Evolutionary conservation across 1,140 invertebrate genomes (phyloP).

Genomic region (Drosophila prosaltans): DNA sequence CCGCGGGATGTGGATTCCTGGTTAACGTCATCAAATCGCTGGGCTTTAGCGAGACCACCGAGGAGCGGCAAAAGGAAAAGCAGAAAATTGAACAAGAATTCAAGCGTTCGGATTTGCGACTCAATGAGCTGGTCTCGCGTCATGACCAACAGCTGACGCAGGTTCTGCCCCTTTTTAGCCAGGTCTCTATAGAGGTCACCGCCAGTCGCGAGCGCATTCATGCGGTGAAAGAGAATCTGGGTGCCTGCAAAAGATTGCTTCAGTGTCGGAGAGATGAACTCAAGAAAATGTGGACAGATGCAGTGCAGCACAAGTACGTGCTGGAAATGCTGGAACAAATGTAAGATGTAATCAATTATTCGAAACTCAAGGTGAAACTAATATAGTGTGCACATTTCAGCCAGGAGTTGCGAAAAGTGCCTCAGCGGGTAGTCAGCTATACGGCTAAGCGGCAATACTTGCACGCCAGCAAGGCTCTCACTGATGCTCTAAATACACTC

Average conservation of each 20-base stretch:
- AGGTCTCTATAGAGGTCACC: constrained; percentile 79
- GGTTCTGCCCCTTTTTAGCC: constrained; percentile 85
- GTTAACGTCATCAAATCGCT: constrained; percentile 96
- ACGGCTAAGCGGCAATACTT: constrained; percentile 91
- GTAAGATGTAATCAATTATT: constrained; percentile 84
- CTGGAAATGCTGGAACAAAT: constrained; percentile 94
- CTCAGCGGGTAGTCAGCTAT: constrained; percentile 88
- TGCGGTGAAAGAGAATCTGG: constrained; percentile 94
- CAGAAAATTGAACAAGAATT: constrained; percentile 96
- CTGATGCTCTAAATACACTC: constrained; percentile 87
- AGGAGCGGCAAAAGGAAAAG: constrained; percentile 97
- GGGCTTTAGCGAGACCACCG: constrained; percentile 96
- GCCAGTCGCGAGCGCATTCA: constrained; percentile 91
- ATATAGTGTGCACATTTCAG: constrained; percentile 83
- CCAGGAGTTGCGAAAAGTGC: constrained; percentile 90
- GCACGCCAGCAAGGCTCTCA: constrained; percentile 92
- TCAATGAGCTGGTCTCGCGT: constrained; percentile 94
- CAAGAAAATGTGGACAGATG: constrained; percentile 95
- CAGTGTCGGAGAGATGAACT: constrained; percentile 96
- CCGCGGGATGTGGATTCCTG: constrained; percentile 85
- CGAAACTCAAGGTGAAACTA: background rate
- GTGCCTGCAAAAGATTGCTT: constrained; percentile 94
- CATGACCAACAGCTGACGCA: constrained; percentile 95
- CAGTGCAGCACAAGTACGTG: constrained; percentile 95
- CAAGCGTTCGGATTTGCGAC: constrained; percentile 93